Percentiles rank a stretch among this genome's conserved stretches.
Conservation (phyloP, 2,888 invertebrate species). For the Ectemnius cavifrons region DNA sequence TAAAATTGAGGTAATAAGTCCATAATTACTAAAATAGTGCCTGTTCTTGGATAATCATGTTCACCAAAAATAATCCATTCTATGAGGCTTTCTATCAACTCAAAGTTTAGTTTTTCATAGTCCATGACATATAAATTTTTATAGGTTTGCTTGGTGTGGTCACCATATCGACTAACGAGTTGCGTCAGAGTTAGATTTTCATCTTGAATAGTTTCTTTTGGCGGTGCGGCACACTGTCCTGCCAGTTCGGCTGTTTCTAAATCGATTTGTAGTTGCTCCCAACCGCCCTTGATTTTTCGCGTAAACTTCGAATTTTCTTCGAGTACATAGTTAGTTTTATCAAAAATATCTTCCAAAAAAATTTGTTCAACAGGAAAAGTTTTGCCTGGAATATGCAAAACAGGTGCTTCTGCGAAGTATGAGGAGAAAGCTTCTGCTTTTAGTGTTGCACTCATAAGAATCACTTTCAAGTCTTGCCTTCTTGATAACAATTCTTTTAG, state of each 20-base stretch:
- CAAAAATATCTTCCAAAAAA: conserved; percentile 90
- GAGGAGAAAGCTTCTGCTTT: conserved; percentile 90
- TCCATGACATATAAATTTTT: conserved; percentile 89
- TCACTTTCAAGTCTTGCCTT: conserved; percentile 87
- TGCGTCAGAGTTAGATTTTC: conserved; percentile 86
- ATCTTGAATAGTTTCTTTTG: conserved; percentile 83
- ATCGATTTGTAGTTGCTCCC: conserved; percentile 82
- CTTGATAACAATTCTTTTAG: conserved; percentile 86
- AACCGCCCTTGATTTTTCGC: conserved; percentile 82
- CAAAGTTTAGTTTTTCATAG: conserved; percentile 87
- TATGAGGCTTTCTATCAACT: conserved; percentile 86
- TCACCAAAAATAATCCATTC: conserved; percentile 85
- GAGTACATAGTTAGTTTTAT: conserved; percentile 81
- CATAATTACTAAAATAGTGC: conserved; percentile 83
- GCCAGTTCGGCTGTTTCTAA: conserved; percentile 83
- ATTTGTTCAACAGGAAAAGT: conserved; percentile 91
- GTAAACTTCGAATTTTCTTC: conserved; percentile 83
- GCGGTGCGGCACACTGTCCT: conserved; percentile 80
- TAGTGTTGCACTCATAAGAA: conserved; percentile 96
- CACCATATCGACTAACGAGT: conserved; percentile 83
- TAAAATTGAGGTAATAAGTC: neutral
- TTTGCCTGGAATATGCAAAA: conserved; percentile 89
- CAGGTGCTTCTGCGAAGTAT: conserved; percentile 89
- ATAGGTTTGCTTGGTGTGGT: conserved; percentile 82
- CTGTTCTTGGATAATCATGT: conserved; percentile 84